phyloP scores from a whole-genome alignment of 1,140 invertebrate genomes.

The Drosophila murphyi region DNA sequence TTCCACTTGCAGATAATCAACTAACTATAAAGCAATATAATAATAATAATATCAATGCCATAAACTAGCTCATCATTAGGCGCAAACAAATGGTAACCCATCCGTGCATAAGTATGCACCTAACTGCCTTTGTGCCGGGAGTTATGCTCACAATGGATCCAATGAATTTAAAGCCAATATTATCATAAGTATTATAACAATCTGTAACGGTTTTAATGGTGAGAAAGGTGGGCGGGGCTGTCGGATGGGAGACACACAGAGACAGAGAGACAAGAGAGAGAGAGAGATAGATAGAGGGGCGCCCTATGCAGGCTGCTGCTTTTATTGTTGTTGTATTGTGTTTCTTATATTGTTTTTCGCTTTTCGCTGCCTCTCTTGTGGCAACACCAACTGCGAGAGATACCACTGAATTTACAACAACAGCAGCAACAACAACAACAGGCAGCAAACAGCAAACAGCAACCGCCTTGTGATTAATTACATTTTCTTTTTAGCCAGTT shows the following conservation, averaged over 20 bases:
- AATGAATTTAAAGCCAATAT: conserved; percentile 22
- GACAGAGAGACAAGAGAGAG: background rate
- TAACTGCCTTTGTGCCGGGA: conserved; percentile 41
- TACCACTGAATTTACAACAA: background rate
- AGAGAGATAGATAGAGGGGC: background rate
- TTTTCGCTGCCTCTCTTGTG: conserved; percentile 26
- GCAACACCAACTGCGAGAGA: conserved; percentile 5
- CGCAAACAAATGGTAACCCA: conserved; percentile 19
- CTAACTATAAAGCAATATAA: background rate
- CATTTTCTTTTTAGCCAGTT: conserved; percentile 72
- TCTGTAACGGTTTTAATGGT: conserved; percentile 39
- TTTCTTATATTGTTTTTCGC: conserved; percentile 10
- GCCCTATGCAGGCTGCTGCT: conserved; percentile 11
- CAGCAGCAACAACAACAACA: conserved; percentile 18
- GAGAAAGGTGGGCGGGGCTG: background rate
- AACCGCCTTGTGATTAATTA: conserved; percentile 77
- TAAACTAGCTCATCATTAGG: background rate
- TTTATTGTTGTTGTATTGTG: conserved; percentile 8
- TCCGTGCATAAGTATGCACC: conserved; percentile 23
- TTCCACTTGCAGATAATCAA: background rate
- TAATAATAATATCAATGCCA: background rate
- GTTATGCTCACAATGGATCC: conserved; percentile 10
- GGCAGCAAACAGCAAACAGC: conserved; percentile 21
- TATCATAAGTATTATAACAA: conserved; percentile 24
- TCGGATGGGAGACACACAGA: background rate